phyloP scores from a whole-genome alignment of 2,888 invertebrate species.

The Thereva nobilitata region DNA sequence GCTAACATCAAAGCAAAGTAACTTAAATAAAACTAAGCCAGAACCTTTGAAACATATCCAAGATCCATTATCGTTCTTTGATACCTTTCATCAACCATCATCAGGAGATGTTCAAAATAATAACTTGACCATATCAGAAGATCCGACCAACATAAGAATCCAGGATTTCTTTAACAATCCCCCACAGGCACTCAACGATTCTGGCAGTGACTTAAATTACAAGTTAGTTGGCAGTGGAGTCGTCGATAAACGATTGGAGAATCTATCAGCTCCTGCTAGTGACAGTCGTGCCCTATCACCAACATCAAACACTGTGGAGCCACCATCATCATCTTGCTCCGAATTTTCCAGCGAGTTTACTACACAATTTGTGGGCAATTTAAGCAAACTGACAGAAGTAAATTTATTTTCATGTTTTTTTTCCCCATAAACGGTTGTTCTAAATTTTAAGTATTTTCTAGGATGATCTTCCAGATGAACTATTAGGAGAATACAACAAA shows the following conservation, averaged over 20 bases:
- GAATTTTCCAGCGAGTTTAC: slow-evolving; percentile 51
- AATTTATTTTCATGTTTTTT: not conserved
- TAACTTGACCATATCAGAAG: slow-evolving; percentile 36
- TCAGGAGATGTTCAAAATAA: not conserved
- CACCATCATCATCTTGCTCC: slow-evolving; percentile 55
- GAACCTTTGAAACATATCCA: slow-evolving; percentile 32
- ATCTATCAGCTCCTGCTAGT: slow-evolving; percentile 7
- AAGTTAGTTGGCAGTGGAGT: slow-evolving; percentile 52
- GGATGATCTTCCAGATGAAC: slow-evolving; percentile 53
- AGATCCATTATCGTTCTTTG: slow-evolving; percentile 48
- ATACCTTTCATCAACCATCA: slow-evolving; percentile 43
- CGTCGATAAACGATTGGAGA: slow-evolving; percentile 21
- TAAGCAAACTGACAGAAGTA: slow-evolving; percentile 32
- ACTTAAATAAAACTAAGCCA: not conserved
- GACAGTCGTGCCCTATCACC: slow-evolving; percentile 52
- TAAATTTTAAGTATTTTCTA: slow-evolving; percentile 25
- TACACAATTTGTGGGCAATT: slow-evolving; percentile 38
- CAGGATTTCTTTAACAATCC: slow-evolving; percentile 58
- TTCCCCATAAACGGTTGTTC: not conserved
- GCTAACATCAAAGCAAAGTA: not conserved
- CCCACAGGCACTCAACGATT: slow-evolving; percentile 50
- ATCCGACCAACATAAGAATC: slow-evolving; percentile 50
- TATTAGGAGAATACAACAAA: slow-evolving; percentile 49
- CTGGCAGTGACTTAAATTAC: slow-evolving; percentile 54
- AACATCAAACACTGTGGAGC: slow-evolving; percentile 54